A percentile compares a stretch with the other conserved stretches of the same genome.
phyloP scores from a whole-genome alignment of 2,113 vertebrate genomes.

The Montifringilla adamsi region DNA sequence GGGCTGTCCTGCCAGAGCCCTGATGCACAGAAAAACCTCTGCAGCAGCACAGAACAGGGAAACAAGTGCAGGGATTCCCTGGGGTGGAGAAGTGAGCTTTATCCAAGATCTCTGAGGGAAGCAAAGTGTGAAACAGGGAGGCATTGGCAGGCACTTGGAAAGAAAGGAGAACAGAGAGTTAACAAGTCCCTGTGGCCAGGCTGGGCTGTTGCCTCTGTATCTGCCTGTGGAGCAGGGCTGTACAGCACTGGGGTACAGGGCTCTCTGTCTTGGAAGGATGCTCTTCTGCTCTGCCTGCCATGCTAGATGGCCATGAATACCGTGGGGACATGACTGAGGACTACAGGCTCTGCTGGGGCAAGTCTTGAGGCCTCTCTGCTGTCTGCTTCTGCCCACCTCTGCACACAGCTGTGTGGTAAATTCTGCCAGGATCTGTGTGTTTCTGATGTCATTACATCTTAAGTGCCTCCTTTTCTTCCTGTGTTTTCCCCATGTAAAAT shows the following conservation, averaged over 20 bases:
- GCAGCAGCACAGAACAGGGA: neutral
- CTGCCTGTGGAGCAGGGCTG: neutral
- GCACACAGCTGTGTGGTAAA: neutral
- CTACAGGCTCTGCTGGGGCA: neutral
- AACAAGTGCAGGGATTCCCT: neutral
- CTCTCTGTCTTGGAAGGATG: neutral
- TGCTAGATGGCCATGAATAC: neutral
- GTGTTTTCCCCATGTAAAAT: neutral
- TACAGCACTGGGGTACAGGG: neutral
- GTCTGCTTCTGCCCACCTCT: neutral
- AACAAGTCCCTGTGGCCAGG: neutral
- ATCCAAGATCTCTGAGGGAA: neutral
- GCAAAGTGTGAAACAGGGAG: neutral
- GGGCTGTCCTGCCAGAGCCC: neutral
- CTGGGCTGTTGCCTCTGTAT: neutral
- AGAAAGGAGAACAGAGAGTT: neutral
- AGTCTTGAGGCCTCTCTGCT: neutral
- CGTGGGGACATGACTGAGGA: neutral
- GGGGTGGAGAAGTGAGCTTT: neutral
- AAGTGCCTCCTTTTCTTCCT: neutral
- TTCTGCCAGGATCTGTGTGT: neutral
- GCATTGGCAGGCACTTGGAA: neutral
- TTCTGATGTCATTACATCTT: neutral
- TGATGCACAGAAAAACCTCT: neutral
- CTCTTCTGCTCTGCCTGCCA: neutral